Base-by-base conservation (phyloP, 2,797 vertebrate species). In the Anguilla pacifica region DNA sequence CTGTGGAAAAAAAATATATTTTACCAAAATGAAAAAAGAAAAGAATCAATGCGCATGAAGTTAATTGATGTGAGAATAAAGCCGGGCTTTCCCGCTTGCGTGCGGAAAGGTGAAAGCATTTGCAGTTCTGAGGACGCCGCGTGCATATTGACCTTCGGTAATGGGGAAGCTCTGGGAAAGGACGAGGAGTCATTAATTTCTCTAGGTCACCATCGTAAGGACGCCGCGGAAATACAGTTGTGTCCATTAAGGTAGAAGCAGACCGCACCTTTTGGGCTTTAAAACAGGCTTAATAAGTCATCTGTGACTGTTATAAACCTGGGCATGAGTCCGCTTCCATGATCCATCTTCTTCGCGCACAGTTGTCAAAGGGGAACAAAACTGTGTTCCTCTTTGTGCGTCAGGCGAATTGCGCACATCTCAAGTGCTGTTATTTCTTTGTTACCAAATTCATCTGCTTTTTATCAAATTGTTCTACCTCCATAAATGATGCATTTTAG, bases 351-450 rank as follows among this genome's bases (percentile, higher is more conserved):
- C 61, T 19, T 86, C 70, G 87, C 88, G 55, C 64, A 81, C 46
- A 82, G 49, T 91, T 93, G 92, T 92, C 90, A 89, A 11, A 85
- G 6, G 51, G 87, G 93, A 91, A 93, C 87, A 89, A 91, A 93
- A 90, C 87, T 85, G 89, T 31, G 61, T 86, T 88, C 89, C 88
- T 90, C 22, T 0, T 88, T 88, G 83, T 57, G 81, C 84, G 67
- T 88, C 89, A 91, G 43, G 67, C 88, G 87, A 1, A 49, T 90
- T 87, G 92, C 90, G 90, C 92, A n/a, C 39, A n/a, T 67, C 87
- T 86, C 25, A 0, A 1, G 72, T 84, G 82, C 88, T 89, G 74
- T 91, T 91, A 91, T 85, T 93, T 94, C 89, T 81, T 81, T 77
- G 55, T 35, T 77, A 46, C 43, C 77, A 25, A 81, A 49, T 25